A percentile compares a stretch with the other conserved stretches of the same genome.
phyloP scores from a whole-genome alignment of 2,797 vertebrate genomes.

The Acanthornis magna region DNA sequence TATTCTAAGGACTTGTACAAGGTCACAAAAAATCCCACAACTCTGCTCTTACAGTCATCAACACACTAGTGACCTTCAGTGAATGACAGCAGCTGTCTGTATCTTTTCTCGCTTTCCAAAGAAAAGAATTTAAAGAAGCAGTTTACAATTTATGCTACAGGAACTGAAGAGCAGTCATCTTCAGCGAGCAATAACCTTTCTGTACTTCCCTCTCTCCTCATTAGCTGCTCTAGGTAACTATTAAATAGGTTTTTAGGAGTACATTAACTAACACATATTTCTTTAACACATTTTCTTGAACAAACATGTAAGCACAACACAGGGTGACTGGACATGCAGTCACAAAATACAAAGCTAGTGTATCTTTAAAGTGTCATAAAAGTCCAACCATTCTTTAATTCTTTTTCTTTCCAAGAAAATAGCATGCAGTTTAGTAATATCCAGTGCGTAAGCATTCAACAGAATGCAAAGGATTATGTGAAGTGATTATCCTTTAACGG shows the following conservation, averaged over 20 bases:
- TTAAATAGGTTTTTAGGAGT: not conserved
- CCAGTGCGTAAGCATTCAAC: not conserved
- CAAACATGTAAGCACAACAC: not conserved
- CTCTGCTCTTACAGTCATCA: not conserved
- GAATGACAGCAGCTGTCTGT: not conserved
- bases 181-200: not conserved
- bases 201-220: not conserved
- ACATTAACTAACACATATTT: not conserved
- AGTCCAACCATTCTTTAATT: not conserved
- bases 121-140: not conserved
- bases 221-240: not conserved
- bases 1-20: not conserved
- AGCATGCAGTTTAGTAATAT: not conserved
- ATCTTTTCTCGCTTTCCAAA: not conserved
- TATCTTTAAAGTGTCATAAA: not conserved
- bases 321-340: rapidly evolving
- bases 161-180: not conserved
- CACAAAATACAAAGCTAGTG: not conserved
- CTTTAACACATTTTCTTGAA: not conserved
- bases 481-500: slow-evolving; percentile 30
- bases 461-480: not conserved
- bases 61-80: not conserved
- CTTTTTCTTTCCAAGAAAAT: not conserved
- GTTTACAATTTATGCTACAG: not conserved
- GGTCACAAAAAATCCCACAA: not conserved